phyloP scores from a whole-genome alignment of 2,113 vertebrate species.

The Actenoides hombroni region DNA sequence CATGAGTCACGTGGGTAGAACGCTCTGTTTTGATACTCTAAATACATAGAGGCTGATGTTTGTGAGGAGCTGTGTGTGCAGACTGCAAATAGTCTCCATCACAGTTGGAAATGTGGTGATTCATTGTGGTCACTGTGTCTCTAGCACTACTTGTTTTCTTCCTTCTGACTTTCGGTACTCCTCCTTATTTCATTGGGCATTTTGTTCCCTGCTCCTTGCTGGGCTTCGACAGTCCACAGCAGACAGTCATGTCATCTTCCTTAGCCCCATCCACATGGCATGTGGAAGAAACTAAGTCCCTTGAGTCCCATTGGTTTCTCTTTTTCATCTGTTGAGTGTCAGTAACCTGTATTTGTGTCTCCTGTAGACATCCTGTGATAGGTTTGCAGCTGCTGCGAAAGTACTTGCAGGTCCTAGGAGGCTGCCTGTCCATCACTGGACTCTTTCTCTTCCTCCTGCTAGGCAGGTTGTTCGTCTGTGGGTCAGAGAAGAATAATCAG shows the following conservation, averaged over 20 bases:
- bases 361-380: neutral
- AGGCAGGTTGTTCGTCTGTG: conserved; percentile 19
- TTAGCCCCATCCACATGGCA: neutral
- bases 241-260: neutral
- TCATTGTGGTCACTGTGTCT: conserved; percentile 31
- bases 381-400: neutral
- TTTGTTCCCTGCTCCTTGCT: neutral
- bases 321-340: neutral
- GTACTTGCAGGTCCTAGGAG: neutral
- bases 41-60: neutral
- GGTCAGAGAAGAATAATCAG: conserved; percentile 42
- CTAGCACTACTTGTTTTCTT: conserved; percentile 32
- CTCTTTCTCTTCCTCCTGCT: neutral
- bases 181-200: neutral
- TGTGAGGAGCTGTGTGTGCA: neutral
- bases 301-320: neutral
- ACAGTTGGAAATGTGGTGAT: conserved; percentile 24
- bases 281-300: neutral
- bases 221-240: neutral
- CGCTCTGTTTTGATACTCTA: neutral
- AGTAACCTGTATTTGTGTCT: neutral
- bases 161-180: neutral
- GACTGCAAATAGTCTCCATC: conserved; percentile 29
- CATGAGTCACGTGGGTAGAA: conserved; percentile 1
- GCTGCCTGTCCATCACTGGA: neutral